Base-by-base conservation (phyloP, 2,113 vertebrate species). In the Tamias sibiricus region DNA sequence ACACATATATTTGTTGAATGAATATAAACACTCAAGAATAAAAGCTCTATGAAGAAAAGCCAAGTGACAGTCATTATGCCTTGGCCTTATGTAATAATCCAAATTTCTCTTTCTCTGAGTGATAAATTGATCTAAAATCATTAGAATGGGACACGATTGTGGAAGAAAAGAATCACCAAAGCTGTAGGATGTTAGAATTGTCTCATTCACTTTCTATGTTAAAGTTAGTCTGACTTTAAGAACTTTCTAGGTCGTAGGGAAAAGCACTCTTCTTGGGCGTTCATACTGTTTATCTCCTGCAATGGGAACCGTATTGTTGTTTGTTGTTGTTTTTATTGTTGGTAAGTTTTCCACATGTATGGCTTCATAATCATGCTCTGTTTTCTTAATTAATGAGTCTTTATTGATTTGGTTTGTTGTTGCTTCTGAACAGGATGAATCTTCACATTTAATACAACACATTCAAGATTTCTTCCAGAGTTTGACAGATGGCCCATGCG, bases 391-490 rank as follows among this genome's bases (percentile, higher is more conserved):
- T 99, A 98, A 98, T 98, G 98, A 98, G 91, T 98, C 98, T 98
- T 98, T 98, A 99, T 98, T 98, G 98, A 98, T 98, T 99, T 97
- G 98, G 92, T 99, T 99, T 99, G 98, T 98, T 99, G 97, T 98
- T 97, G 97, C 93, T 99, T 99, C 98, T 97, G 97, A 99, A 99
- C 99, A 99, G 99, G 99, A 98, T 88, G 98, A 98, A 97, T 98
- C 99, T 98, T 99, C 99, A 98, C 98, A 98, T 97, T 98, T 99
- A 97, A 99, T 99, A 97, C 98, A 98, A 97, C 99, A 98, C 98
- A 97, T 99, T 98, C 98, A 98, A 85, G 96, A 97, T 59, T 99
- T 99, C 98, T 99, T 99, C 97, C 93, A 90, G 95, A 98, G 98
- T 97, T 97, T 99, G 99, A 98, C 98, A 98, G 99, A 99, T 98